Conservation (phyloP, 2,888 invertebrate genomes). For the Morpho achilles region DNA sequence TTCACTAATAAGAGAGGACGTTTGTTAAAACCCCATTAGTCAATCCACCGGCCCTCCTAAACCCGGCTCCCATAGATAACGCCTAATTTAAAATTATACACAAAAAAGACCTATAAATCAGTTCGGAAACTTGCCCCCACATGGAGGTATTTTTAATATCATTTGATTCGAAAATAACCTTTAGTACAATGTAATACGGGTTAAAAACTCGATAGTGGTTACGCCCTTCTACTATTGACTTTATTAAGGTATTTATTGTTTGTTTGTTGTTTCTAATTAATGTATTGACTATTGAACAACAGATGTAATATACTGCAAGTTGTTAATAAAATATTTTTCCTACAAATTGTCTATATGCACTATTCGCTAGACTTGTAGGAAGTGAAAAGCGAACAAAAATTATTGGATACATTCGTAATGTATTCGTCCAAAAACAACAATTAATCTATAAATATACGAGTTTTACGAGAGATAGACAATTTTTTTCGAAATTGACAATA, state of each 20-base stretch:
- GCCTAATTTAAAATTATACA: conserved; percentile 64
- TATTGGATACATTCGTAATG: no score
- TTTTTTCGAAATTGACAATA: no score
- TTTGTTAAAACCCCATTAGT: conserved; percentile 62
- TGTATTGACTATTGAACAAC: conserved; percentile 7
- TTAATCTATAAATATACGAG: no score
- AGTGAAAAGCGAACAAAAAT: no score
- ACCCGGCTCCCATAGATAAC: conserved; percentile 46
- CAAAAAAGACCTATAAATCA: conserved; percentile 63
- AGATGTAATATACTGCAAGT: background rate
- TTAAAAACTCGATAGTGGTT: background rate
- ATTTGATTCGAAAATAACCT: background rate
- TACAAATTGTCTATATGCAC: no score
- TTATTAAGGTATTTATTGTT: conserved; percentile 3
- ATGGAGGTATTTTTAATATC: conserved; percentile 28
- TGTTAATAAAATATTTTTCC: no score
- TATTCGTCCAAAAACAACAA: no score
- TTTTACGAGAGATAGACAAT: no score
- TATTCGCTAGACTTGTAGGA: no score
- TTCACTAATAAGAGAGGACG: conserved; percentile 32
- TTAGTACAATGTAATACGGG: background rate
- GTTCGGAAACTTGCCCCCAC: conserved; percentile 44
- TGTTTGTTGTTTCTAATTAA: conserved; percentile 7
- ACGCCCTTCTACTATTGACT: background rate
- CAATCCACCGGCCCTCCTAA: conserved; percentile 46